Conservation (phyloP, 1,140 invertebrate genomes). For the Micrasema minimum region DNA sequence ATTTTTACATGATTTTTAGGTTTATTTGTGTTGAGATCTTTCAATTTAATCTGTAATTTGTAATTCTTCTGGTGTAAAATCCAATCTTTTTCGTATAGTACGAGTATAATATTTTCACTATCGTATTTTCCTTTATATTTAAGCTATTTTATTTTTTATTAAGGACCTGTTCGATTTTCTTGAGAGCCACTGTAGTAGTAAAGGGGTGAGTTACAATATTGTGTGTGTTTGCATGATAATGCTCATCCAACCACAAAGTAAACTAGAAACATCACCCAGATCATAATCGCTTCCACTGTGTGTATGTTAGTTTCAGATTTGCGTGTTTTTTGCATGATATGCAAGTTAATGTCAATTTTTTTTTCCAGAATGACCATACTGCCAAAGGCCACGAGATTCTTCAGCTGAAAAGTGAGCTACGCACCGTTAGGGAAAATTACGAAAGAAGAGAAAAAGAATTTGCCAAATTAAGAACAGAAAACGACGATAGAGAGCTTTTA, state of each 20-base stretch:
- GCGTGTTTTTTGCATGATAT: too few species aligned
- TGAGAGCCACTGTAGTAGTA: constrained; percentile 11
- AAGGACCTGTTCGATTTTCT: constrained; percentile 28
- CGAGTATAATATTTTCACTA: too few species aligned
- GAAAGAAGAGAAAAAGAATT: constrained; percentile 68
- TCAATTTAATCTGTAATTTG: too few species aligned
- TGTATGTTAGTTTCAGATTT: too few species aligned
- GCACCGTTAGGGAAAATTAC: constrained; percentile 67
- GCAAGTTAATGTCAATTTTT: constrained; percentile 10
- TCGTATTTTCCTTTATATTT: too few species aligned
- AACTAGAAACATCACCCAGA: too few species aligned
- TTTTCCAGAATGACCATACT: constrained; percentile 74
- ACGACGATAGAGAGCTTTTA: constrained; percentile 63
- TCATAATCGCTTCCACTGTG: too few species aligned
- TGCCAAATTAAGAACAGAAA: constrained; percentile 60
- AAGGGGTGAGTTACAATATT: constrained; percentile 11
- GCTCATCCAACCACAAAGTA: not conserved
- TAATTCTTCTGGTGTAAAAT: too few species aligned
- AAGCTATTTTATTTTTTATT: not conserved
- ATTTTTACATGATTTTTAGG: too few species aligned
- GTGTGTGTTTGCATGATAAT: constrained; percentile 8
- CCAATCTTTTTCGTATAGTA: too few species aligned
- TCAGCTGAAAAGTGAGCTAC: constrained; percentile 70
- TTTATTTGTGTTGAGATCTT: too few species aligned
- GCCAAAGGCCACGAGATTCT: constrained; percentile 73